Evolutionary conservation across 2,888 invertebrate species (phyloP).

Genomic region (Leucophenga montana): DNA sequence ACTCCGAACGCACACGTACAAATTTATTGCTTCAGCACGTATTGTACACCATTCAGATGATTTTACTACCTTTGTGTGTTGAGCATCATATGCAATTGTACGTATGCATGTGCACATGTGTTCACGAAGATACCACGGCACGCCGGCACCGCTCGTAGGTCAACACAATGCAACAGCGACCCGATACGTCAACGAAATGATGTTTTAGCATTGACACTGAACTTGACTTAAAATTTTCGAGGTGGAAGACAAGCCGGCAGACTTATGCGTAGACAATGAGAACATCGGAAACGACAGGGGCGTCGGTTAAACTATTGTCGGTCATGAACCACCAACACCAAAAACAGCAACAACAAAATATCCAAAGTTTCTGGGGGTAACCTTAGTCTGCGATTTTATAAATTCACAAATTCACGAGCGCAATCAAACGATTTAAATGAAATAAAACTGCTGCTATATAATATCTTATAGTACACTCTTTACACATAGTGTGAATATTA

Average conservation of each 20-base stretch:
- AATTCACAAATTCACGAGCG: too few species aligned
- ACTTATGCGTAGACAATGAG: background rate
- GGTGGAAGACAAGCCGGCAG: conserved; percentile 14
- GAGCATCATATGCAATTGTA: background rate
- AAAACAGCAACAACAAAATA: conserved; percentile 8
- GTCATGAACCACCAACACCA: conserved; percentile 13
- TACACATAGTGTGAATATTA: too few species aligned
- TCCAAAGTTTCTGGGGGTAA: too few species aligned
- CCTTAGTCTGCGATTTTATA: too few species aligned
- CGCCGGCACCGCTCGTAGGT: background rate
- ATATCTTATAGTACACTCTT: too few species aligned
- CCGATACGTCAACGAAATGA: background rate
- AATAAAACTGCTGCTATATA: too few species aligned
- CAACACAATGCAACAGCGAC: background rate
- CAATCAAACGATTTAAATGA: too few species aligned
- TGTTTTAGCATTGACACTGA: conserved; percentile 17
- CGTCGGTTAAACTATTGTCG: background rate
- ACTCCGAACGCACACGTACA: background rate
- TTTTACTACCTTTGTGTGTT: background rate
- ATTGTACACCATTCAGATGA: background rate
- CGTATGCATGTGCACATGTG: background rate
- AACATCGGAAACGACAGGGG: too few species aligned
- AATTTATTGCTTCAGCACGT: background rate
- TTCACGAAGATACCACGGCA: background rate
- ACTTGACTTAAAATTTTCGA: conserved; percentile 21